Conservation (phyloP, 2,113 vertebrate genomes). For the Hemichromis elongatus region DNA sequence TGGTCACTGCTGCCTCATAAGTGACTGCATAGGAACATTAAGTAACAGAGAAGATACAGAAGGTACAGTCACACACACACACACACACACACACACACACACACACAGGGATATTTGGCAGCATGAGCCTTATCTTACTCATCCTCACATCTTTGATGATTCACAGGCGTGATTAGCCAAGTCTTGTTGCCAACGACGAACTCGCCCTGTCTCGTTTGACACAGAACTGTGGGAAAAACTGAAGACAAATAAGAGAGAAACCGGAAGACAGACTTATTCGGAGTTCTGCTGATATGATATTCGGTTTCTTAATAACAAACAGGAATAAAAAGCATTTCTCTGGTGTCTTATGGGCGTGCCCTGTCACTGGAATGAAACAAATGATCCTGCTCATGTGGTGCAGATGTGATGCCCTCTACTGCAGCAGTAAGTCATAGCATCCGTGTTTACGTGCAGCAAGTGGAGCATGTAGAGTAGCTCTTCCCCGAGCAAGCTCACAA, state of each 20-base stretch:
- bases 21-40: slow-evolving; percentile 2
- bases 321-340: background rate
- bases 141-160: slow-evolving; percentile 42
- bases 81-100: background rate
- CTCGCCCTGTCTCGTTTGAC: slow-evolving; percentile 4
- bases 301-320: background rate
- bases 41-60: background rate
- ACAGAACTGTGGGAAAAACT: background rate
- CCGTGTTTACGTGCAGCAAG: background rate
- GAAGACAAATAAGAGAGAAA: background rate
- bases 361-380: background rate
- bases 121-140: slow-evolving; percentile 20
- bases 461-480: background rate
- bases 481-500: background rate
- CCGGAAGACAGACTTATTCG: background rate
- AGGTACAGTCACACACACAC: background rate
- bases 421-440: slow-evolving; percentile 16
- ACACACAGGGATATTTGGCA: background rate
- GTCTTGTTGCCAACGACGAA: slow-evolving; percentile 31
- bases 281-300: background rate
- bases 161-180: slow-evolving; percentile 23
- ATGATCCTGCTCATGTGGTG: background rate
- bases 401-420: slow-evolving; percentile 57
- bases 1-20: background rate
- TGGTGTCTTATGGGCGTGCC: background rate